These are phyloP conservation scores for Buathra laborator DNA, from an alignment of 2,888 invertebrate genomes.

Conservation along the genomic window DNA sequence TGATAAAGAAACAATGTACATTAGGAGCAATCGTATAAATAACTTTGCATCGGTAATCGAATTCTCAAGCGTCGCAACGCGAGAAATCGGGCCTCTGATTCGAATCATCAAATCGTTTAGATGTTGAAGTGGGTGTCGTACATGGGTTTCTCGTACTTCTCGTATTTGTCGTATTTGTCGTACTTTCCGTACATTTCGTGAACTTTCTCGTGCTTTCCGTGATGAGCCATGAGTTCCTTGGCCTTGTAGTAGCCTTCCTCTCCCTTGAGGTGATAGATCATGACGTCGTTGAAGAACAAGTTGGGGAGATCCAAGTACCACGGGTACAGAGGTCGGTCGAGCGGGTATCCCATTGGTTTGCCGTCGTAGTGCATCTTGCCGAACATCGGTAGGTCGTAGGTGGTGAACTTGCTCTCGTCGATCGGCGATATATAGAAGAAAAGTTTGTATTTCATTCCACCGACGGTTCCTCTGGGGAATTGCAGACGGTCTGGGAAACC, in stretches of 20 bases:
- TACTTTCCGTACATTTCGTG: conserved; percentile 45
- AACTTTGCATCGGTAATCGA: conserved; percentile 15
- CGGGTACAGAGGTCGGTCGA: conserved; percentile 86
- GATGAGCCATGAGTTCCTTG: conserved; percentile 43
- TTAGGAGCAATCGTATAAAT: conserved; percentile 45
- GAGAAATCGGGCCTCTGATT: conserved; percentile 8
- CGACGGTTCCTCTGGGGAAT: conserved; percentile 88
- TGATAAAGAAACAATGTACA: conserved; percentile 42
- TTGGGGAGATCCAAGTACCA: conserved; percentile 87
- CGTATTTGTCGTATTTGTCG: conserved; percentile 52
- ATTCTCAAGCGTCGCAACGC: conserved; percentile 46
- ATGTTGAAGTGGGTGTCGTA: conserved; percentile 60
- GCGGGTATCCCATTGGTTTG: conserved; percentile 87
- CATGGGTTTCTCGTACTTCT: conserved; percentile 59
- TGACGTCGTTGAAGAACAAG: conserved; percentile 88
- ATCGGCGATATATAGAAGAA: conserved; percentile 88
- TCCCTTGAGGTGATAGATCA: conserved; percentile 86
- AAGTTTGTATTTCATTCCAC: conserved; percentile 88
- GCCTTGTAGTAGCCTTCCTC: conserved; percentile 58
- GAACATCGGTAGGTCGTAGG: conserved; percentile 86
- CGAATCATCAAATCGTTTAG: conserved; percentile 39
- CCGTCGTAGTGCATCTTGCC: conserved; percentile 84
- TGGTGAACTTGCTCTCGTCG: conserved; percentile 85
- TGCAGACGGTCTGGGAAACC: conserved; percentile 87
- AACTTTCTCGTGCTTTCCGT: conserved; percentile 51